These are phyloP conservation scores for Oreonectes daqikongensis DNA, from an alignment of 2,797 vertebrate species.

Conservation along the genomic window DNA sequence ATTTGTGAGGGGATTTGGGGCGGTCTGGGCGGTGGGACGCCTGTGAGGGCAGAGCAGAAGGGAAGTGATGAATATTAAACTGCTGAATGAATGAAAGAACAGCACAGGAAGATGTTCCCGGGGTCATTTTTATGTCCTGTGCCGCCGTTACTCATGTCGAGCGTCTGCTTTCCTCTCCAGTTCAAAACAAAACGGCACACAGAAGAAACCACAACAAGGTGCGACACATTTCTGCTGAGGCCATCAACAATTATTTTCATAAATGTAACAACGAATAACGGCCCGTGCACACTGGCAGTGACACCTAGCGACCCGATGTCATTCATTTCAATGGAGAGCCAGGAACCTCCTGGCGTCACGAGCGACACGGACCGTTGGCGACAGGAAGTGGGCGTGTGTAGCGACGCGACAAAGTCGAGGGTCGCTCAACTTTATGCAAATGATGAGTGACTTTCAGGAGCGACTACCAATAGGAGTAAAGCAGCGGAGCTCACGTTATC, in stretches of 20 bases:
- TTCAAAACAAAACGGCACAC: neutral
- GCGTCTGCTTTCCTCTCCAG: slow-evolving; percentile 10
- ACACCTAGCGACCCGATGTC: no score
- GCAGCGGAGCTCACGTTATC: no score
- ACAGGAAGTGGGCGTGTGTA: no score
- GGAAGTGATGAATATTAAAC: slow-evolving; percentile 51
- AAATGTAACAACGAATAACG: neutral
- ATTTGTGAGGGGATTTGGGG: slow-evolving; percentile 49
- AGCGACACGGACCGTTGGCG: no score
- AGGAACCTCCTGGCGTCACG: no score
- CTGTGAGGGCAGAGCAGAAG: slow-evolving; percentile 35
- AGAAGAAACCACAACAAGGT: neutral
- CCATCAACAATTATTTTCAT: neutral
- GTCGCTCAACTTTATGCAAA: no score
- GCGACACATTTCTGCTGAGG: neutral
- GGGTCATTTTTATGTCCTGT: slow-evolving; percentile 38
- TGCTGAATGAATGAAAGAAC: slow-evolving; percentile 21
- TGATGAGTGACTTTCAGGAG: no score
- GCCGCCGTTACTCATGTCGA: slow-evolving; percentile 4
- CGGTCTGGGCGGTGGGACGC: slow-evolving; percentile 35
- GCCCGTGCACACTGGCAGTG: no score
- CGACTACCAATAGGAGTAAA: no score
- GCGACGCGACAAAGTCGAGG: no score
- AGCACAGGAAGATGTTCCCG: slow-evolving; percentile 31
- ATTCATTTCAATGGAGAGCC: no score